Base-by-base conservation (phyloP, 2,888 invertebrate genomes). In the Bombylius major region DNA sequence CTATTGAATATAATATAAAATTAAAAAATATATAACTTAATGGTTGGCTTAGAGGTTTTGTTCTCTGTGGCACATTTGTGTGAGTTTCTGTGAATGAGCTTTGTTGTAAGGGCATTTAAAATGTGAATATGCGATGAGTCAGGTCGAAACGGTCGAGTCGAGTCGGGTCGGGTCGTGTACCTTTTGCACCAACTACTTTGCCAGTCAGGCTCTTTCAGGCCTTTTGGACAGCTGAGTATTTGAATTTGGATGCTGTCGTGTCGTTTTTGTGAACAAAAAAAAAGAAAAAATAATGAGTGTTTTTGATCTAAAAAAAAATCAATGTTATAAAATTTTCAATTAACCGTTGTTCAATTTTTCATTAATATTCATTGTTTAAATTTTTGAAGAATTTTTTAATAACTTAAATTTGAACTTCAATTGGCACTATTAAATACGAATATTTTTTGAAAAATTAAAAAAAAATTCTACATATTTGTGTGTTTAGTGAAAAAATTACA, bases 91-190 rank as follows among this genome's bases (percentile, higher is more conserved):
- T 36, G 23, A 23, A 23, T 23, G 23, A 36, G 11, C 39, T 42
- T 2, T 42, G 39, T 11, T 42, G 39, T 42, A 42, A 11, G 39
- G 39, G 8, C 39, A 11, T 8, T 42, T 42, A 42, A 42, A 42
- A 42, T 42, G 39, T 42, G 39, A 42, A 42, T 42, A 42, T 11
- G 39, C 39, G 71, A 70, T 72, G 72, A 72, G 72, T 72, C 73
- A 73, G 73, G 73, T 74, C 73, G 73, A 70, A 70, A 69, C 70
- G 73, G 73, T 72, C 73, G 72, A 72, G 73, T 73, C 73, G 74
- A 72, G 73, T 74, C 73, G 74, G 74, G 74, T 75, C 74, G 74
- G 74, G 74, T 75, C 74, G 74, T 74, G 74, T 75, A 74, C 74
- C 74, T 75, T 73, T 74, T 74, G 73, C 73, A 73, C 73, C 71